phyloP scores from a whole-genome alignment of 2,888 invertebrate species.

The Congeria kusceri region DNA sequence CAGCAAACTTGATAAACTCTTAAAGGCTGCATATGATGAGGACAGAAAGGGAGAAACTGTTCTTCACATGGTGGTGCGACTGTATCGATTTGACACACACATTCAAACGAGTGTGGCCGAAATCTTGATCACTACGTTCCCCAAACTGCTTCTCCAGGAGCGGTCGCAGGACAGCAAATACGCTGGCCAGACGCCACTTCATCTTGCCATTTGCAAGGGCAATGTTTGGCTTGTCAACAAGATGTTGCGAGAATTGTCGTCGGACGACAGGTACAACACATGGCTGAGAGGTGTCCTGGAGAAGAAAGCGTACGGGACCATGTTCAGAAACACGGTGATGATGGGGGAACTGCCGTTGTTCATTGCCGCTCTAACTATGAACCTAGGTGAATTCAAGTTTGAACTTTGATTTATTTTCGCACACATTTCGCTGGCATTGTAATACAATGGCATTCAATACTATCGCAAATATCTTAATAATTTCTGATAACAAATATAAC shows the following conservation, averaged over 20 bases:
- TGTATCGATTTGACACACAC: conserved; percentile 17
- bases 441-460: too few species aligned
- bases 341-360: conserved; percentile 68
- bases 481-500: too few species aligned
- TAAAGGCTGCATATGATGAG: not conserved
- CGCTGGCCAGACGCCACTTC: conserved; percentile 66
- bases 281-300: conserved; percentile 48
- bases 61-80: conserved; percentile 47
- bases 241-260: conserved; percentile 32
- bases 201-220: conserved; percentile 67
- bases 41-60: conserved; percentile 42
- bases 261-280: conserved; percentile 24
- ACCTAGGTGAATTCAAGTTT: conserved; percentile 44
- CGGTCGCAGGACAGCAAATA: conserved; percentile 50
- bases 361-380: conserved; percentile 66
- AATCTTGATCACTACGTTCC: conserved; percentile 32
- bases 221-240: conserved; percentile 45
- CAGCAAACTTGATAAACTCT: not conserved
- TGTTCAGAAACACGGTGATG: conserved; percentile 68
- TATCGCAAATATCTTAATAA: too few species aligned
- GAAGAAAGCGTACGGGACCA: conserved; percentile 47
- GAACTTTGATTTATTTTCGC: too few species aligned
- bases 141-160: conserved; percentile 47
- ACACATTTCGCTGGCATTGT: too few species aligned
- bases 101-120: conserved; percentile 32